A percentile compares a stretch with the other conserved stretches of the same genome.
Conservation (phyloP, 2,113 vertebrate species). For the Sceloporus undulatus region DNA sequence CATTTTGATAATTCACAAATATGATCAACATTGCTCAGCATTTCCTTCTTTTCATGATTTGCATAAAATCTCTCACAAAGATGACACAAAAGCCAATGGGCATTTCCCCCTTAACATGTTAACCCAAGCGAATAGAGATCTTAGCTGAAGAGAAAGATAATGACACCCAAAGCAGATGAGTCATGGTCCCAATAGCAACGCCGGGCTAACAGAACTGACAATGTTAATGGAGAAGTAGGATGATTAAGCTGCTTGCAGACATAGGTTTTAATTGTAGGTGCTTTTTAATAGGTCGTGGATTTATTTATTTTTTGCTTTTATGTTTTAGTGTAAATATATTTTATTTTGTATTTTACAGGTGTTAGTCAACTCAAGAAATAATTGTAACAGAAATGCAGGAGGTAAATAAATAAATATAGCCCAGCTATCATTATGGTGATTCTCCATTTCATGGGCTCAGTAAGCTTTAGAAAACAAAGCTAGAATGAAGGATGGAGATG, state of each 20-base stretch:
- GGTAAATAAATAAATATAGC: neutral
- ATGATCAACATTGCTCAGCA: neutral
- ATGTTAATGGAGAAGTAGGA: neutral
- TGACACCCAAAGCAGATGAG: neutral
- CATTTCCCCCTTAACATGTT: neutral
- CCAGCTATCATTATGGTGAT: rapidly evolving
- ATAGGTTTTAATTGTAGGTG: neutral
- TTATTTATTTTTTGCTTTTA: neutral
- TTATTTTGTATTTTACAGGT: neutral
- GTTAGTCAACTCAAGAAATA: neutral
- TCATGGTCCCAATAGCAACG: constrained; percentile 25
- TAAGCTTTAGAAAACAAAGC: neutral
- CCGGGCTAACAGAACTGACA: neutral
- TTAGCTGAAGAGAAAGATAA: neutral
- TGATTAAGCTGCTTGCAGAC: neutral
- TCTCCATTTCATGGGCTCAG: neutral
- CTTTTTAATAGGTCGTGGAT: neutral
- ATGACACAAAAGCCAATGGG: neutral
- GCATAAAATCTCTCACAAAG: neutral
- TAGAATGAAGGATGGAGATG: neutral
- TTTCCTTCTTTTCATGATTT: neutral
- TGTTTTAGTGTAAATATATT: neutral
- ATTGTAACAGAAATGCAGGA: neutral
- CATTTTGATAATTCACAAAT: neutral
- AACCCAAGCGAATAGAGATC: neutral